Evolutionary conservation across 2,888 invertebrate species (phyloP), one percentile per base, ranked within the genome.

Genomic region (Polyploca ridens): DNA sequence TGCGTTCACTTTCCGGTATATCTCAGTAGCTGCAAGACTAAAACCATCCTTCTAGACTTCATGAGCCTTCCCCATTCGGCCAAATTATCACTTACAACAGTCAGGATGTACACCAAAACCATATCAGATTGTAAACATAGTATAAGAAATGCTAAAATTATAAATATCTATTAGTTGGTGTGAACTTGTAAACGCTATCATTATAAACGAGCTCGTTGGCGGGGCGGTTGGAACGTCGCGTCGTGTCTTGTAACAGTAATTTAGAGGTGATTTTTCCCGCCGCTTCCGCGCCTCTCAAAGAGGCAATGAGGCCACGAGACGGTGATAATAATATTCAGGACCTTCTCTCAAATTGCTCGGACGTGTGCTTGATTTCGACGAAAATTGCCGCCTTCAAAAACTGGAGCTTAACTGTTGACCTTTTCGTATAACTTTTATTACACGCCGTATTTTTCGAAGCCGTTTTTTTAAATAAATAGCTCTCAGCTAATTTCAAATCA

Each of bases 311-410:
- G 74, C 73, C 81, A 74, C 78, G 77, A 16, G 54, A 72, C 78
- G 69, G 76, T 79, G 81, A 83, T 84, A 85, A 85, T 86, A 84
- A 85, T 86, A 88, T 87, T 87, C 83, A 84, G 84, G 82, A 83
- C 82, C 81, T 77, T 79, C 82, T 81, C 75, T 82, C 77, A 88
- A 88, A 89, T 88, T 88, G 86, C 85, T 76, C 76, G 80, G 79
- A 88, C 88, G 86, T 85, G 88, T 84, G 79, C 79, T 80, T 79
- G 83, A 82, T 84, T 83, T 81, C 77, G 76, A 79, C 73, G 72
- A 79, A 84, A 84, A 85, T 84, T 84, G 79, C 80, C 76, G 78
- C 76, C 80, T 82, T 81, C 79, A 79, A 76, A 85, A 85, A 83
- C 78, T 79, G 78, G 79, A 74, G 77, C 75, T 81, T 83, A 83